These are phyloP conservation scores for Dynastes tityus DNA, from an alignment of 2,888 invertebrate species.

Conservation along the genomic window DNA sequence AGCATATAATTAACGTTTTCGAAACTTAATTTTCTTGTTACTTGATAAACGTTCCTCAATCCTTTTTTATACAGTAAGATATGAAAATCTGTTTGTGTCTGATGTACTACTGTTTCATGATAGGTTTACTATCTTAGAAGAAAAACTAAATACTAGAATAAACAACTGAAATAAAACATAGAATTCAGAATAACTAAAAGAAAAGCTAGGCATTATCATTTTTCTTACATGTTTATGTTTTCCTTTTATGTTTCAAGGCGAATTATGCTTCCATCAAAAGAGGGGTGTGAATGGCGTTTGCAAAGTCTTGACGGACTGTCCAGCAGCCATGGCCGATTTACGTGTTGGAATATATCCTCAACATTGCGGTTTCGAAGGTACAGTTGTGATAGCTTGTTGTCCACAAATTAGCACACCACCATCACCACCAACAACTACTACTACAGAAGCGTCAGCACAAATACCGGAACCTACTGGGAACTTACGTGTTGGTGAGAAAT, in stretches of 20 bases:
- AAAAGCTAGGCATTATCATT: too few species aligned
- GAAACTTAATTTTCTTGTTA: too few species aligned
- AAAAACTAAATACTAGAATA: too few species aligned
- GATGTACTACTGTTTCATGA: too few species aligned
- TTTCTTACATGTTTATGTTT: background rate
- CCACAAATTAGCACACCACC: background rate
- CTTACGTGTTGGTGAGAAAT: conserved; percentile 13
- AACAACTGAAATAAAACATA: too few species aligned
- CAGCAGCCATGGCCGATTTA: conserved; percentile 1
- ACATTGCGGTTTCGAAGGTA: conserved; percentile 27
- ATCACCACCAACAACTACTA: background rate
- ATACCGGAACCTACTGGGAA: background rate
- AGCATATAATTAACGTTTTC: too few species aligned
- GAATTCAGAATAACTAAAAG: too few species aligned
- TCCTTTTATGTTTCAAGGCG: conserved; percentile 8
- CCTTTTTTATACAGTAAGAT: too few species aligned
- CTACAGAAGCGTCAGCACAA: background rate
- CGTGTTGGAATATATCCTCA: background rate
- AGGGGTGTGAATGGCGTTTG: conserved; percentile 8
- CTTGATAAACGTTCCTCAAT: too few species aligned
- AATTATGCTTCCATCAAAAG: conserved; percentile 4
- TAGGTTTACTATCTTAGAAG: too few species aligned
- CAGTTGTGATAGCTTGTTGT: conserved; percentile 8
- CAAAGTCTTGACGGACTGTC: background rate
- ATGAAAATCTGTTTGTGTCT: too few species aligned